Base-by-base conservation (phyloP, 1,140 invertebrate species). In the Drosophila simulans region DNA sequence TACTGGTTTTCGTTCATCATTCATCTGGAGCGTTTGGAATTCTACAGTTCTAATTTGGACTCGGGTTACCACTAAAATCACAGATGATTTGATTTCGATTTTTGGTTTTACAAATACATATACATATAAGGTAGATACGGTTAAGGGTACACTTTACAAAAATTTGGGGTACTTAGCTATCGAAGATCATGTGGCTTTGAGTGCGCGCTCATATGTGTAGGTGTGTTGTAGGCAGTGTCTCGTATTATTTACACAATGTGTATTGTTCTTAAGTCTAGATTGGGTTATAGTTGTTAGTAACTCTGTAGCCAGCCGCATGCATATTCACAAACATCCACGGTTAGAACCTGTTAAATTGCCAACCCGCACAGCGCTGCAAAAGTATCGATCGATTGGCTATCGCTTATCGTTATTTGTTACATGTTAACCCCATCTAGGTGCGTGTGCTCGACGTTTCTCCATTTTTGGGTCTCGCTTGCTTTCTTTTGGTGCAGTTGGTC, bases 171-270 rank as follows among this genome's bases (percentile, higher is more conserved):
- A 71, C 64, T 62, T 43, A 54, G 45, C 43, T 55, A 59, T 54
- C 39, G 45, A 45, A 71, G 65, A 40, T 65, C 13, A 40, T 43
- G 42, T 75, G 43, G 48, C 11, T 70, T 22, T 7, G 4, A 46
- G 34, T 71, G 42, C 43, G 43, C 45, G 34, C 25, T 15, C 39
- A 31, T 59, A 48, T 70, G 52, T 65, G 39, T 64, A 42, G 56
- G 13, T 49, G n/a, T 49, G 34, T 66, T 66, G 45, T 58, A 10
- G 42, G 35, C 40, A 13, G 39, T 58, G 42, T 35, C 49, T 49
- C 3, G 43, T 60, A 57, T 88, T 86, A 86, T 79, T 76, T 79
- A 86, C 82, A 83, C 49, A 60, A 64, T 34, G 70, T 31, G 7
- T 31, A 31, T 31, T 10, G 31, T 84, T 81, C 37, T 15, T 37